Base-by-base conservation (phyloP, 1,140 invertebrate genomes). In the Meloidogyne exigua region DNA sequence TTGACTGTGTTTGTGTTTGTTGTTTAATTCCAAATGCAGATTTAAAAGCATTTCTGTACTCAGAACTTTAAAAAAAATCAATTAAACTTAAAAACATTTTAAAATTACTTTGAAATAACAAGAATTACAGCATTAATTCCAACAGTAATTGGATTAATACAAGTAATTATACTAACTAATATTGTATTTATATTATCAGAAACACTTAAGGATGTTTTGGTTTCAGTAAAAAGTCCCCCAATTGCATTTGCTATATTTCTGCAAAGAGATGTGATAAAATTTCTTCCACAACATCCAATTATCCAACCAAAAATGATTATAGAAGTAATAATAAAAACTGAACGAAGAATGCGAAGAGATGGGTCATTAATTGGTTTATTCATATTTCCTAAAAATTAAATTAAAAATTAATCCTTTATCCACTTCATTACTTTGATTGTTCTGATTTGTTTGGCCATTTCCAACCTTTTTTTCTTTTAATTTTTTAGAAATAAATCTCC, bases 301-400 rank as follows among this genome's bases (percentile, higher is more conserved):
- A 73, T 62, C 72, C 72, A 73, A 36, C 72, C 72, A 65, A 73
- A 15, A 36, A 73, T 32, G 13, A 73, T 36, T 18, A 73, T 28
- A 21, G 25, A 65, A 9, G 57, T 10, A 28, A 73, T 42, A 23
- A 64, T 5, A 57, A 73, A 64, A 13, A 73, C 28, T 32, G 72
- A 73, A 21, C 72, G 72, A 13, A 73, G 57, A 36, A 73, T 73
- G 26, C 28, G 23, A 21, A 62, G 57, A 32, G 26, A 9, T 26
- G 72, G 36, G 7, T 66, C 66, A 21, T 18, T 2, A 57, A 57
- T 57, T n/a, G 49, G 9, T 39, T 39, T 39, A 39, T 39, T 39
- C 0, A 39, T 9, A 39, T 39, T 39, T 9, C 10, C 36, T 39
- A 39, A 39, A 39, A 39, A 39, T 39, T 39, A 39, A 39, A 32